phyloP scores from a whole-genome alignment of 2,888 invertebrate species.

The Mimumesa dahlbomi region DNA sequence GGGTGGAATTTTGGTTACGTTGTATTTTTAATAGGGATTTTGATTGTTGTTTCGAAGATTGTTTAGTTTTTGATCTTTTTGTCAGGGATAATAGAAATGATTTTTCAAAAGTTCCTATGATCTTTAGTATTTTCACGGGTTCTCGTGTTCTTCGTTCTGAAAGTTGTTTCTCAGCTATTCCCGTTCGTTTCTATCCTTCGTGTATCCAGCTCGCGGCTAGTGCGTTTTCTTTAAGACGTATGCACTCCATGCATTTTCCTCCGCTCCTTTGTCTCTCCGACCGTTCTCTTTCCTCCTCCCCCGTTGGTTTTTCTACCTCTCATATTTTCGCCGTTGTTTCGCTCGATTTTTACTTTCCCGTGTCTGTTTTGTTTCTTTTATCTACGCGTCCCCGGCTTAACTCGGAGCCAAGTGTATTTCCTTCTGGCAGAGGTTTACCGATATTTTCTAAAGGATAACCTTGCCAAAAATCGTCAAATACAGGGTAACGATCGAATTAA shows the following conservation, averaged over 20 bases:
- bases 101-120: too few species aligned
- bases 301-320: constrained; percentile 49
- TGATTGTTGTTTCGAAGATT: too few species aligned
- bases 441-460: constrained; percentile 31
- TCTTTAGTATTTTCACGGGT: too few species aligned
- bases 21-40: too few species aligned
- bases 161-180: constrained; percentile 41
- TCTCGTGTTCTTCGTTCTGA: constrained; percentile 17
- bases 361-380: constrained; percentile 47
- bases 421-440: constrained; percentile 32
- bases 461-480: constrained; percentile 46
- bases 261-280: background rate
- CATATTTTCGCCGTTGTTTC: constrained; percentile 49
- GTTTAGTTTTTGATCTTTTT: too few species aligned
- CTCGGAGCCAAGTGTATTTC: constrained; percentile 43
- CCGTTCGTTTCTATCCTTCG: constrained; percentile 43
- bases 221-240: constrained; percentile 50
- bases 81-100: too few species aligned
- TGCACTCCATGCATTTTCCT: constrained; percentile 21
- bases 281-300: constrained; percentile 9
- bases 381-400: constrained; percentile 47
- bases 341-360: constrained; percentile 41
- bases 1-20: too few species aligned
- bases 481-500: constrained; percentile 17
- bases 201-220: constrained; percentile 42